Conservation (phyloP, 2,797 vertebrate species). For the Pyrocephalus nanus region DNA sequence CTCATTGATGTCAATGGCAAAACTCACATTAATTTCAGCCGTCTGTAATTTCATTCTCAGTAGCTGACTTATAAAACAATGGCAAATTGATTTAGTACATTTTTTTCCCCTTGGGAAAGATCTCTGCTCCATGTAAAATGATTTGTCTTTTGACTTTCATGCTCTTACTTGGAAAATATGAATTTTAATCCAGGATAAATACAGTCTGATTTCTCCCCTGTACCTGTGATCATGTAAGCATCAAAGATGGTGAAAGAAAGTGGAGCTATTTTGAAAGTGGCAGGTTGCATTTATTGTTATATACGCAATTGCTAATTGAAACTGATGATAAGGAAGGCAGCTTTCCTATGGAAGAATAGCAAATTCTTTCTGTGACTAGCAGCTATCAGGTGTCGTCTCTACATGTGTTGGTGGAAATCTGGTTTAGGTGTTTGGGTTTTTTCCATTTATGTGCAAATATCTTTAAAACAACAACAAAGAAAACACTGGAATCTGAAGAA, state of each 20-base stretch:
- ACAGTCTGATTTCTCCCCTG: neutral
- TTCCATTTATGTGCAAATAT: neutral
- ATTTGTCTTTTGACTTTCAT: slow-evolving; percentile 22
- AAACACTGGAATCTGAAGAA: neutral
- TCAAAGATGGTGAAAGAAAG: neutral
- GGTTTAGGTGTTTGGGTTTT: neutral
- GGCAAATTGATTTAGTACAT: slow-evolving; percentile 26
- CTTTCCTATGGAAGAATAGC: neutral
- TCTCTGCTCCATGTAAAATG: neutral
- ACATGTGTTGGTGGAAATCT: neutral
- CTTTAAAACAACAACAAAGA: neutral
- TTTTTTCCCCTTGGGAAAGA: neutral
- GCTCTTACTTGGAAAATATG: neutral
- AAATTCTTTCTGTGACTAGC: neutral
- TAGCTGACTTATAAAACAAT: slow-evolving; percentile 48
- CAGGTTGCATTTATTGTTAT: neutral
- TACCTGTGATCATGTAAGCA: neutral
- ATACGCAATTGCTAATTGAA: neutral
- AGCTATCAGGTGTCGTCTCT: neutral
- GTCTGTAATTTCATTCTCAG: slow-evolving; percentile 6
- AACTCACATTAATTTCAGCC: slow-evolving; percentile 33
- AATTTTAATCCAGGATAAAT: slow-evolving; percentile 14
- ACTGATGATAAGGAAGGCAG: neutral
- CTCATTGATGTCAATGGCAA: slow-evolving; percentile 18
- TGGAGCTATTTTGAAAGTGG: neutral